A percentile compares a stretch with the other conserved stretches of the same genome.
These are phyloP conservation scores for Cheilosia scutellata DNA, from an alignment of 2,888 invertebrate genomes.

Conservation along the genomic window DNA sequence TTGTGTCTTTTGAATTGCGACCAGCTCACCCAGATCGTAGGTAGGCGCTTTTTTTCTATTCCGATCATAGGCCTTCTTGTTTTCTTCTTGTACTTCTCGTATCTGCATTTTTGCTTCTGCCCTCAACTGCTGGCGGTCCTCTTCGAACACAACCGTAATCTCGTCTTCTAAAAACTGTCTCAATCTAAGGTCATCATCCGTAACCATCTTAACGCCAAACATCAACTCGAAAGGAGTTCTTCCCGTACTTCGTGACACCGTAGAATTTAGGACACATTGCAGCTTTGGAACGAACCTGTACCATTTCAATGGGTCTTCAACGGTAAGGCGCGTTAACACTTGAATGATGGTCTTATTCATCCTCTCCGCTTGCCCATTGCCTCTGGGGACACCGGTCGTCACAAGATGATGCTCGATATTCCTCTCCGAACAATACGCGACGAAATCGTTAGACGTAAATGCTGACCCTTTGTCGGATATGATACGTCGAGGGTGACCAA, in stretches of 20 bases:
- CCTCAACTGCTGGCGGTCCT: conserved; percentile 41
- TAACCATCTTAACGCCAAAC: conserved; percentile 57
- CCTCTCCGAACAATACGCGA: conserved; percentile 24
- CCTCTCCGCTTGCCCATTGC: conserved; percentile 58
- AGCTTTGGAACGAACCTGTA: conserved; percentile 40
- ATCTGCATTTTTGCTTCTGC: conserved; percentile 73
- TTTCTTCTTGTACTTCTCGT: conserved; percentile 43
- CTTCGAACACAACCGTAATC: conserved; percentile 29
- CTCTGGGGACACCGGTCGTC: conserved; percentile 36
- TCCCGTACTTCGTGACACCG: conserved; percentile 45
- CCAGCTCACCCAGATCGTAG: conserved; percentile 47
- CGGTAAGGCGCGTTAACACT: conserved; percentile 55
- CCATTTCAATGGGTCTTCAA: conserved; percentile 61
- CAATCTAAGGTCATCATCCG: conserved; percentile 18
- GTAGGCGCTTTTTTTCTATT: conserved; percentile 17
- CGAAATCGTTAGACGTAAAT: conserved; percentile 80
- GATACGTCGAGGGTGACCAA: conserved; percentile 80
- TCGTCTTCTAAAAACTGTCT: conserved; percentile 45
- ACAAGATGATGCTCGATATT: conserved; percentile 34
- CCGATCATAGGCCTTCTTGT: conserved; percentile 32
- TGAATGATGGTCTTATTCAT: conserved; percentile 34
- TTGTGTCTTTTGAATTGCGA: conserved; percentile 57
- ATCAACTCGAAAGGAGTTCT: conserved; percentile 65
- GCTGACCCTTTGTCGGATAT: conserved; percentile 81
- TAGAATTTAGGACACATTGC: conserved; percentile 50